Base-by-base conservation (phyloP, 2,888 invertebrate genomes). In the Fragum whitleyi region DNA sequence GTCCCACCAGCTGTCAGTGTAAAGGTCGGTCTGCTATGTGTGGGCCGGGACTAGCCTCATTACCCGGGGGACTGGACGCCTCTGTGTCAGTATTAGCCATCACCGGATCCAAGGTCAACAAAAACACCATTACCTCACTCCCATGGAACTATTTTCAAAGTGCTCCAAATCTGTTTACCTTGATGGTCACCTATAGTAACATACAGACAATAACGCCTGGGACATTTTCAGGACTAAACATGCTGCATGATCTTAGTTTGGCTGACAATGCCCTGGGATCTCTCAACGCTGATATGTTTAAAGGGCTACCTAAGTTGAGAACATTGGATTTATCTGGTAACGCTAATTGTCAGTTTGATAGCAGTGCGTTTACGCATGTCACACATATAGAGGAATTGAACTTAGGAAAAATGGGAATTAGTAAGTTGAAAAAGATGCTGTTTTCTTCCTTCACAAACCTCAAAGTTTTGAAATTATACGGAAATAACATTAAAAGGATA, bases 291-390 rank as follows among this genome's bases (percentile, higher is more conserved):
- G 86, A 80, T 19, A 74, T 77, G 21, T 89, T 89, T 61, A 61
- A 72, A 9, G 84, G 83, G 6, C 69, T 89, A 32, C n/a, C 76
- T 11, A 75, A 80, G 28, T 61, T 88, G n/a, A 71, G 83, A 61
- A 72, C 77, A 2, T 51, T 88, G 16, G 85, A 86, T 75, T 32
- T 88, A 14, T 85, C 82, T 32, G 88, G 84, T 3, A 88, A 88
- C 74, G 65, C 59, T 26, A 32, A 80, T n/a, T 83, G 84, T 53
- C 55, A 79, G 28, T 71, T 88, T 65, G 86, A 88, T 21, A 59
- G 77, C 32, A 77, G 67, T 19, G 68, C 80, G 39, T 86, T 88
- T 23, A 74, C 67, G 0, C 61, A 83, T 26, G 72, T 86, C n/a
- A 47, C 65, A 28, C 55, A 77, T 28, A 59, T 88, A 6, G 79